These are phyloP conservation scores for Drosophila miranda DNA, from an alignment of 1,140 invertebrate species.

Conservation along the genomic window DNA sequence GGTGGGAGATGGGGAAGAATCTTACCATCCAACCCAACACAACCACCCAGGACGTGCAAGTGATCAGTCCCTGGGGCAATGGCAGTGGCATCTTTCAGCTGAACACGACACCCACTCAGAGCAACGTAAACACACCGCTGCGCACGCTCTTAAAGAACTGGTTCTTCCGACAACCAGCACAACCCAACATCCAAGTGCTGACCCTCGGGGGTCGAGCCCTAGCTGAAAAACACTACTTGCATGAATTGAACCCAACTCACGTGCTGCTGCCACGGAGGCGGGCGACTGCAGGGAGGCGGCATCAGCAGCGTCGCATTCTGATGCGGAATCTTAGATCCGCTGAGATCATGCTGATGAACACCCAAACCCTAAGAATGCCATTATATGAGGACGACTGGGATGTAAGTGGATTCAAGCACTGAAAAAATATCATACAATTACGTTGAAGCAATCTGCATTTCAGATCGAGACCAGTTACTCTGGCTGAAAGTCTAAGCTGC, in stretches of 20 bases:
- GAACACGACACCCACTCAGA: background rate
- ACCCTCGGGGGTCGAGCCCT: conserved; percentile 5
- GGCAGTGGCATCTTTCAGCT: conserved; percentile 4
- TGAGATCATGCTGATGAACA: conserved; percentile 24
- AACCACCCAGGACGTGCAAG: background rate
- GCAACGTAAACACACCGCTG: background rate
- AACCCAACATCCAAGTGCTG: conserved; percentile 3
- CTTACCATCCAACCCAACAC: background rate
- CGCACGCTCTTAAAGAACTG: background rate
- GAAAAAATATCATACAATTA: background rate
- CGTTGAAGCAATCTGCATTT: background rate
- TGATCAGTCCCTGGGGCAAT: background rate
- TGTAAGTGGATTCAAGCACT: background rate
- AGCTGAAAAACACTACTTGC: background rate
- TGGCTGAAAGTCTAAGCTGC: too few species aligned
- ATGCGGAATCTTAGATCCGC: conserved; percentile 19
- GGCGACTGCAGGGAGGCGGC: conserved; percentile 1
- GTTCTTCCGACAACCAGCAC: background rate
- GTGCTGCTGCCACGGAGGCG: background rate
- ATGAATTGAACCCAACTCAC: background rate
- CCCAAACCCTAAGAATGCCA: conserved; percentile 18
- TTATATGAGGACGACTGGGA: conserved; percentile 14
- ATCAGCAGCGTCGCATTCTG: conserved; percentile 10
- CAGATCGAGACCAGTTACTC: background rate
- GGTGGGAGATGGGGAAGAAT: background rate